Evolutionary conservation across 2,797 vertebrate genomes (phyloP).

Genomic region (Pyrocephalus nanus): DNA sequence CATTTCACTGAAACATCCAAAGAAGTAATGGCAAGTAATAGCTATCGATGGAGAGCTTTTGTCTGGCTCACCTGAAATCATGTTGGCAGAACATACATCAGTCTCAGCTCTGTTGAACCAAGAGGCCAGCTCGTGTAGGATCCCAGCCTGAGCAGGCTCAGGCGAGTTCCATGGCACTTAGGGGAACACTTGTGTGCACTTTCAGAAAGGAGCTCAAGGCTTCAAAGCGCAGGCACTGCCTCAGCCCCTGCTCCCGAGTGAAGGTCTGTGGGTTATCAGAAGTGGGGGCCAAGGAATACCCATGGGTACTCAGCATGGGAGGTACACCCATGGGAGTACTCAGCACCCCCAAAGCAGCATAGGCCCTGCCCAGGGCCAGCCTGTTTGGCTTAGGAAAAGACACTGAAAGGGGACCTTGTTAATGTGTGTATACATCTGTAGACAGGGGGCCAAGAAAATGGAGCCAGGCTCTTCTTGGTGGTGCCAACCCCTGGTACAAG

Average conservation of each 20-base stretch:
- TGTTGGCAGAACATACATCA: not conserved
- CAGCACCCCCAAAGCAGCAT: not conserved
- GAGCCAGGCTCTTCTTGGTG: not conserved
- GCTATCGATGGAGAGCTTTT: not conserved
- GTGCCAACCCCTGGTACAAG: not conserved
- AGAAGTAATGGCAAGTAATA: rapidly evolving
- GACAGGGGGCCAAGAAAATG: not conserved
- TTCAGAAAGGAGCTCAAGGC: not conserved
- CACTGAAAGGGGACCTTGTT: not conserved
- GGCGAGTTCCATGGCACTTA: not conserved
- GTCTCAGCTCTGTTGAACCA: not conserved
- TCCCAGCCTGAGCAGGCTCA: not conserved
- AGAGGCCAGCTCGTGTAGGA: not conserved
- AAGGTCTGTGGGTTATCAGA: not conserved
- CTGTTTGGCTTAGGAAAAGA: not conserved
- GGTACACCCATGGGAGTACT: too few relatives aligned
- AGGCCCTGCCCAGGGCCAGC: rapidly evolving
- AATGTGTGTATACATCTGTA: not conserved
- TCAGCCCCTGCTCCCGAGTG: rapidly evolving
- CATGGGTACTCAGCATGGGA: too few relatives aligned
- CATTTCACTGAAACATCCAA: not conserved
- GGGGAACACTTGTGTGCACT: not conserved
- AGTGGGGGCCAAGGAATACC: rapidly evolving
- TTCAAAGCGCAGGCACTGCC: not conserved
- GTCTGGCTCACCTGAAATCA: not conserved